Evolutionary conservation across 2,888 invertebrate genomes (phyloP), one percentile per base, ranked within the genome.

Genomic region (Tortricodes alternella): DNA sequence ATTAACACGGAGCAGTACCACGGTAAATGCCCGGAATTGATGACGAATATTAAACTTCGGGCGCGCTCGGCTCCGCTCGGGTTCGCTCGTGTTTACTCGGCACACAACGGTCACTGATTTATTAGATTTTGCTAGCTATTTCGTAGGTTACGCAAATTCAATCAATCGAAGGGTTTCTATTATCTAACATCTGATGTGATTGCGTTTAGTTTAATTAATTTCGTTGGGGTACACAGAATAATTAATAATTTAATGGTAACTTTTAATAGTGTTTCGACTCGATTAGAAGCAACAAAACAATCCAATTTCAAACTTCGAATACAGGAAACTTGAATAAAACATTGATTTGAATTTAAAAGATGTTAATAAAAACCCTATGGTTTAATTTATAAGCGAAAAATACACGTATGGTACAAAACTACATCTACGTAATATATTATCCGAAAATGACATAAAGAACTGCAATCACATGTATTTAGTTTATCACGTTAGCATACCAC

Each of bases 81-180:
- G 32, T 23, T 7, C 1, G 7, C 11, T 21, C 50, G 32, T 32
- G 50, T 41, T 50, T 51, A 32, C 41, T 50, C 39, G 29, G 13
- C 32, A 29, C 18, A 38, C 37, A 29, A 19, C 46, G 4, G 16
- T 32, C 46, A 19, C 38, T 29, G 55, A 55, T 48, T 48, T 48
- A 55, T 49, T 21, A 24, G 41, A 48, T 43, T 46, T 27, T 8
- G 46, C 38, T 18, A 24, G 55, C 35, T 9, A 43, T 55, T 55
- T 35, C 48, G 29, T 55, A 55, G 41, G 55, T 55, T 37, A 49
- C 21, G 43, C 43, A 49, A 49, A 55, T 43, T 35, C 49, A 29
- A 55, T 55, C 49, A 55, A 41, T 48, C 29, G 48, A 34, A 24
- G 43, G 55, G 55, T 35, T 52, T 46, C 53, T 48, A 53, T 53